phyloP scores from a whole-genome alignment of 2,888 invertebrate genomes.

The Gibbula magus region DNA sequence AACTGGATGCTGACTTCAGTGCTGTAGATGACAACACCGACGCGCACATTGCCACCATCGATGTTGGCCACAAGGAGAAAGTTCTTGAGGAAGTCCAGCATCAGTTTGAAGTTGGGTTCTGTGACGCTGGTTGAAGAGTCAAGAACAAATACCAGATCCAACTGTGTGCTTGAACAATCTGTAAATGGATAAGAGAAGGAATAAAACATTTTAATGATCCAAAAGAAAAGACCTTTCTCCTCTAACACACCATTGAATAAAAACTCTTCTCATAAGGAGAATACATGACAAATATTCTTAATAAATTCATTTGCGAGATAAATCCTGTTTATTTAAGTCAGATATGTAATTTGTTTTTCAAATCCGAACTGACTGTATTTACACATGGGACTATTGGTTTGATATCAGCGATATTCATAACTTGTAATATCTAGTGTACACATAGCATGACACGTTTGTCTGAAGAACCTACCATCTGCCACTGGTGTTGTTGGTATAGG shows the following conservation, averaged over 20 bases:
- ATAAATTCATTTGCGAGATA: no score
- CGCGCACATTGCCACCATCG: constrained; percentile 42
- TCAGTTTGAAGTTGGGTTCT: constrained; percentile 54
- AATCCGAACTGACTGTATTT: no score
- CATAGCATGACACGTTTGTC: no score
- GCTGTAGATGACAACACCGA: constrained; percentile 54
- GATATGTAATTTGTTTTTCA: no score
- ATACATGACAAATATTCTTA: no score
- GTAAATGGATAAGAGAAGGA: not conserved
- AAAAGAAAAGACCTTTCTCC: not conserved
- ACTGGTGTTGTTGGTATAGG: constrained; percentile 8
- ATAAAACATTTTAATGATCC: not conserved
- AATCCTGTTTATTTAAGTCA: no score
- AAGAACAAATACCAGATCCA: constrained; percentile 62
- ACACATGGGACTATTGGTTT: no score
- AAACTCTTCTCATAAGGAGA: no score
- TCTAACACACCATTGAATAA: no score
- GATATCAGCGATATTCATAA: no score
- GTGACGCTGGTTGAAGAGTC: constrained; percentile 64
- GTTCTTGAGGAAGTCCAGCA: constrained; percentile 56
- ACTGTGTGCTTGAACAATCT: constrained; percentile 40
- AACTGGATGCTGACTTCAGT: constrained; percentile 52
- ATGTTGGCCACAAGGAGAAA: constrained; percentile 48
- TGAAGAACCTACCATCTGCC: constrained; percentile 13
- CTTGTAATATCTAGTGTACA: no score